A percentile compares a stretch with the other conserved stretches of the same genome.
These are phyloP conservation scores for Halichoerus grypus DNA, from an alignment of 2,113 vertebrate genomes.

Conservation along the genomic window DNA sequence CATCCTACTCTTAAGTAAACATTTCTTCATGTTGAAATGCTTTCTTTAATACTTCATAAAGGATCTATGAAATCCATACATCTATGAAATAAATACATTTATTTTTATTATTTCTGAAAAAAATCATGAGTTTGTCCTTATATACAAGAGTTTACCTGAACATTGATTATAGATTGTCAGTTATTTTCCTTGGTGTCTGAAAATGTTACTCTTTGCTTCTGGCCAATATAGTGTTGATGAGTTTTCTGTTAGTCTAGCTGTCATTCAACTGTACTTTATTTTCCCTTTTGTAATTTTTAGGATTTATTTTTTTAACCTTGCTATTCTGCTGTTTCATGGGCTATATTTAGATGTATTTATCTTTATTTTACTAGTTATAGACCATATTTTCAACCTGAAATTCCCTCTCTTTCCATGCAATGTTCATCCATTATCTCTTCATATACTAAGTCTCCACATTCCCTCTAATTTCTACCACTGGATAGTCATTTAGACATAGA, in stretches of 20 bases:
- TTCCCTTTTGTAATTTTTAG: neutral
- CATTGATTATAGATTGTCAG: neutral
- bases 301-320: neutral
- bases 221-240: neutral
- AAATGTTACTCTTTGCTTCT: neutral
- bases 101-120: neutral
- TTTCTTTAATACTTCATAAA: neutral
- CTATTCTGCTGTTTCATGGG: neutral
- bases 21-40: neutral
- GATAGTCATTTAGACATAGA: neutral
- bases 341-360: neutral
- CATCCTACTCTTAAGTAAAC: neutral
- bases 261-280: neutral
- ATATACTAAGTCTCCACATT: neutral
- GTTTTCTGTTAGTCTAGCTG: neutral
- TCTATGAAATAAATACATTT: neutral
- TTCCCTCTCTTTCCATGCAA: neutral
- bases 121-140: neutral
- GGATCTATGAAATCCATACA: neutral
- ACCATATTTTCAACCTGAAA: conserved; percentile 11
- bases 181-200: conserved; percentile 28
- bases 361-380: conserved; percentile 1
- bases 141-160: neutral
- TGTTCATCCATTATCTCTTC: neutral
- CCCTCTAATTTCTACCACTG: neutral